phyloP scores from a whole-genome alignment of 1,140 invertebrate genomes.

The Sinella curviseta region DNA sequence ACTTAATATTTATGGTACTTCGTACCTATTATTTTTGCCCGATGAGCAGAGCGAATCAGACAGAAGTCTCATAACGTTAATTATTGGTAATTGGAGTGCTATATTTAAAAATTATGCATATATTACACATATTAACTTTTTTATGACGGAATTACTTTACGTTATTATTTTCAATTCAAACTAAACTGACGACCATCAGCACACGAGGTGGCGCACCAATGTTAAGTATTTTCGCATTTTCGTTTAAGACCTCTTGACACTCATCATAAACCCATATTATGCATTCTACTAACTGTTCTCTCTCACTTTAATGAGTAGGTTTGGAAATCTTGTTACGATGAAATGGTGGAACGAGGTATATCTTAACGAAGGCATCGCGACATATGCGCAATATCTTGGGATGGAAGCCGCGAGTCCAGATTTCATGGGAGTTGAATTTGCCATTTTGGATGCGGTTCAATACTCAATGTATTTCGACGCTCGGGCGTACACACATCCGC shows the following conservation, averaged over 20 bases:
- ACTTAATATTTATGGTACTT: slow-evolving; percentile 29
- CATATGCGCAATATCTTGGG: slow-evolving; percentile 49
- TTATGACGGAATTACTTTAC: too few relatives aligned
- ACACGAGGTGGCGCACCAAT: slow-evolving; percentile 7
- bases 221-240: too few relatives aligned
- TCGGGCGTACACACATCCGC: not conserved
- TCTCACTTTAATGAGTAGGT: slow-evolving; percentile 51
- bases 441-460: slow-evolving; percentile 10
- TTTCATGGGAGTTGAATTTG: not conserved
- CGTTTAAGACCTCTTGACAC: too few relatives aligned
- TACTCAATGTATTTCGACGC: slow-evolving; percentile 25
- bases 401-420: slow-evolving; percentile 41
- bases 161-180: too few relatives aligned
- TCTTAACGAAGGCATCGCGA: slow-evolving; percentile 58
- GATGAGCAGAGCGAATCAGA: not conserved
- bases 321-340: slow-evolving; percentile 58
- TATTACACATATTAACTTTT: too few relatives aligned
- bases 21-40: not conserved
- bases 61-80: not conserved
- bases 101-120: too few relatives aligned
- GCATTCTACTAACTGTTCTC: too few relatives aligned
- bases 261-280: too few relatives aligned
- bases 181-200: not conserved
- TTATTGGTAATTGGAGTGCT: too few relatives aligned
- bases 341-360: slow-evolving; percentile 58